Percentiles rank a stretch among this genome's conserved stretches.
These are phyloP conservation scores for Coelogynopora nodosa DNA, from an alignment of 2,888 invertebrate genomes.

Conservation along the genomic window DNA sequence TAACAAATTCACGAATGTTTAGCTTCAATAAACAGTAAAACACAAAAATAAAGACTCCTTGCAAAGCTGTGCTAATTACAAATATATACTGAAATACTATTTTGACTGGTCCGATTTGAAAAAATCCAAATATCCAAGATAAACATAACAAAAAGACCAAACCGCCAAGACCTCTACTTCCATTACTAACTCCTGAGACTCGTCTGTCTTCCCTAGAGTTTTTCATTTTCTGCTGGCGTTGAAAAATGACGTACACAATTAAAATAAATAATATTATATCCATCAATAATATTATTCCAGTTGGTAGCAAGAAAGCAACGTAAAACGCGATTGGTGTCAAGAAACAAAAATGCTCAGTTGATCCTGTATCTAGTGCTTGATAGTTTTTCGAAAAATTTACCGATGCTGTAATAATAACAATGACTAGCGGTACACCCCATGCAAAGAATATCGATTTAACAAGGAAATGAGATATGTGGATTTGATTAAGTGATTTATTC, in stretches of 20 bases:
- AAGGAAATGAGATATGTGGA: not conserved
- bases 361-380: not conserved
- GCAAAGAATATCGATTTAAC: not conserved
- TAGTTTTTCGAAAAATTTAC: not conserved
- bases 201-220: not conserved
- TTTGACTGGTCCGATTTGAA: not conserved
- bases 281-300: not conserved
- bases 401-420: not conserved
- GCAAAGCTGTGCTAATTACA: not conserved
- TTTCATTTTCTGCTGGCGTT: not conserved
- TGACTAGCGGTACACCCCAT: not conserved
- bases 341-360: not conserved
- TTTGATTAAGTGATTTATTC: not conserved
- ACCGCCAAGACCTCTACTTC: not conserved
- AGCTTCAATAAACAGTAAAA: constrained; percentile 14
- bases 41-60: not conserved
- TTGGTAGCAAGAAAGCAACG: not conserved
- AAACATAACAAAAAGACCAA: not conserved
- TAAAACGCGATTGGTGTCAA: not conserved
- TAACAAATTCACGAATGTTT: not conserved
- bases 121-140: constrained; percentile 18
- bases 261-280: not conserved
- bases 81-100: not conserved
- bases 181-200: not conserved
- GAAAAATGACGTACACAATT: not conserved